Percentiles rank a stretch among this genome's conserved stretches.
Evolutionary conservation across 2,113 vertebrate species (phyloP).

Genomic region (Megatriorchis doriae): DNA sequence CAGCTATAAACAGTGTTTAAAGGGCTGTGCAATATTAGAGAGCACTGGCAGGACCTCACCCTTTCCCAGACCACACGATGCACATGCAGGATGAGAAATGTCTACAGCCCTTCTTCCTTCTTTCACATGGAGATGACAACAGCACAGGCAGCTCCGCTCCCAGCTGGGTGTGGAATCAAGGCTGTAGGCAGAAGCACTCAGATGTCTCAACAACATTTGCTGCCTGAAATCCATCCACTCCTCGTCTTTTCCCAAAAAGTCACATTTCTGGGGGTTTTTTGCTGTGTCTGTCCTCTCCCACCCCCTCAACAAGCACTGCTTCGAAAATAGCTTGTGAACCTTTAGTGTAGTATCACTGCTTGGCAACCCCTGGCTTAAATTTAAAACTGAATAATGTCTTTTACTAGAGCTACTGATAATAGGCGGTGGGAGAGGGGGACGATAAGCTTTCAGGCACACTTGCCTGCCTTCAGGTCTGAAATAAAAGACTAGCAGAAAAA

Average conservation of each 20-base stretch:
- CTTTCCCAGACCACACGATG: not conserved
- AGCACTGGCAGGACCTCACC: not conserved
- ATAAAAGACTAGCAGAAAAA: not conserved
- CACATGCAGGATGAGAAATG: not conserved
- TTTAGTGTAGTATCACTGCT: not conserved
- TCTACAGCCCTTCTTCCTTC: not conserved
- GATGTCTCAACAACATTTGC: not conserved
- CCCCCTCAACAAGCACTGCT: not conserved
- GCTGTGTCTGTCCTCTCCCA: not conserved
- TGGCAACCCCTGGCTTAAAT: not conserved
- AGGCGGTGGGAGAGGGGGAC: not conserved
- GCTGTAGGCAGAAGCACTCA: not conserved
- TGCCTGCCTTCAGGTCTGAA: not conserved
- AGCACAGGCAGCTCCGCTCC: not conserved
- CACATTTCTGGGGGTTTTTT: not conserved
- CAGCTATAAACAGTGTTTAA: not conserved
- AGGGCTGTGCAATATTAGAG: not conserved
- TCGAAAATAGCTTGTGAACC: not conserved
- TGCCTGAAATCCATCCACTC: not conserved
- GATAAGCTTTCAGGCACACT: not conserved
- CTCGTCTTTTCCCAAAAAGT: not conserved
- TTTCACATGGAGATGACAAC: not conserved
- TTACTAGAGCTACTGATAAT: not conserved
- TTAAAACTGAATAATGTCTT: not conserved
- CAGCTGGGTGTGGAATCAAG: no score